Conservation (phyloP, 2,888 invertebrate species). For the Melanostoma scalare region DNA sequence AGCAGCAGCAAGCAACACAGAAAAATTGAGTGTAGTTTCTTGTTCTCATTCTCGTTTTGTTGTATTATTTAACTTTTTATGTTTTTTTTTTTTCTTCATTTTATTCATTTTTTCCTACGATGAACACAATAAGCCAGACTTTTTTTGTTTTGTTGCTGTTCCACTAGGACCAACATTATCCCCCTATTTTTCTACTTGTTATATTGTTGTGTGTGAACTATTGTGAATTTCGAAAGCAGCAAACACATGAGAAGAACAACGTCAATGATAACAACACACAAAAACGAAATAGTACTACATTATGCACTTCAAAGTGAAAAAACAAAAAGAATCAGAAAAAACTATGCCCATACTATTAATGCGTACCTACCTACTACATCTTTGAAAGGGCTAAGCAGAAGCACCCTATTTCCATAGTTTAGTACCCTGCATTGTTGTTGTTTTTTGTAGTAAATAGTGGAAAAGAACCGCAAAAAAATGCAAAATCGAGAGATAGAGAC, state of each 20-base stretch:
- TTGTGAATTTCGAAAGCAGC: constrained; percentile 49
- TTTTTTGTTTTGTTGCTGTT: constrained; percentile 30
- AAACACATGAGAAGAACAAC: constrained; percentile 6
- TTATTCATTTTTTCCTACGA: constrained; percentile 11
- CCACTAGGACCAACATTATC: constrained; percentile 1
- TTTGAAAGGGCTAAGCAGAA: constrained; percentile 57
- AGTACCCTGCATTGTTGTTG: constrained; percentile 6
- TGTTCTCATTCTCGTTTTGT: constrained; percentile 47
- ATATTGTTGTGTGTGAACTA: constrained; percentile 57
- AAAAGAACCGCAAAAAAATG: constrained; percentile 25
- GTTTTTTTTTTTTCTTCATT: constrained; percentile 26
- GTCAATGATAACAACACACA: background rate
- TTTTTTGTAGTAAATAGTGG: constrained; percentile 37
- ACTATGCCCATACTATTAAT: constrained; percentile 36
- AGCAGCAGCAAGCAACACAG: constrained; percentile 1
- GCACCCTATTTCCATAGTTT: constrained; percentile 47
- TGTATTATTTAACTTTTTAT: constrained; percentile 5
- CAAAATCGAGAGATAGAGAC: constrained; percentile 21
- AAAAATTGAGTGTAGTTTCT: constrained; percentile 44
- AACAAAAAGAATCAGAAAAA: background rate
- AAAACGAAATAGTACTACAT: constrained; percentile 11
- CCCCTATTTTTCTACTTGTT: constrained; percentile 46
- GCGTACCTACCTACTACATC: constrained; percentile 5
- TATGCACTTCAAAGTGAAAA: background rate
- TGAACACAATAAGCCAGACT: constrained; percentile 48